These are phyloP conservation scores for Salmo trutta DNA, from an alignment of 2,797 vertebrate genomes.

Conservation along the genomic window DNA sequence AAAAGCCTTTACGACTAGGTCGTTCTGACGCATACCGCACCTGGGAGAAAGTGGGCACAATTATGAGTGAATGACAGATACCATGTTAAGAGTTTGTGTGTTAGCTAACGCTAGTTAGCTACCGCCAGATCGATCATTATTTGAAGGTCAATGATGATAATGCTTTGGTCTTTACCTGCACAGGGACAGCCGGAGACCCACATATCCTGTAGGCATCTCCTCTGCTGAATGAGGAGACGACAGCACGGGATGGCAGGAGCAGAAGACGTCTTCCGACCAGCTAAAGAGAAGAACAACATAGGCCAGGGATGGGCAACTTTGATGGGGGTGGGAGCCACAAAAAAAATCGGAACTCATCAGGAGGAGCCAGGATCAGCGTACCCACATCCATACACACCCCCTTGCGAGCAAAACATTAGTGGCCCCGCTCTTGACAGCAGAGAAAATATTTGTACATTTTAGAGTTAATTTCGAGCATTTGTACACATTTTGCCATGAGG, in stretches of 20 bases:
- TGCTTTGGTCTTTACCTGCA: conserved; percentile 60
- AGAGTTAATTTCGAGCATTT: no score
- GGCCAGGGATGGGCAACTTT: neutral
- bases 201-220: conserved; percentile 52
- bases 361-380: no score
- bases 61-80: neutral
- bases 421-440: no score
- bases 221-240: conserved; percentile 52
- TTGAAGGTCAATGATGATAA: neutral
- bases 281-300: conserved; percentile 26
- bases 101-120: neutral
- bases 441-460: no score
- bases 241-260: conserved; percentile 64
- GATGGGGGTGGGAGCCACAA: no score
- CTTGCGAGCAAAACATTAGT: no score
- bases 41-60: conserved; percentile 41
- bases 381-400: no score
- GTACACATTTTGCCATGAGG: no score
- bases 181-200: conserved; percentile 44
- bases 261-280: conserved; percentile 66
- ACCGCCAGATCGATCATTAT: neutral
- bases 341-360: no score
- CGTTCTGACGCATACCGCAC: conserved; percentile 65
- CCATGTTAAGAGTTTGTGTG: neutral
- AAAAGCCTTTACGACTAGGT: conserved; percentile 82